Base-by-base conservation (phyloP, 2,888 invertebrate species). In the Thereva nobilitata region DNA sequence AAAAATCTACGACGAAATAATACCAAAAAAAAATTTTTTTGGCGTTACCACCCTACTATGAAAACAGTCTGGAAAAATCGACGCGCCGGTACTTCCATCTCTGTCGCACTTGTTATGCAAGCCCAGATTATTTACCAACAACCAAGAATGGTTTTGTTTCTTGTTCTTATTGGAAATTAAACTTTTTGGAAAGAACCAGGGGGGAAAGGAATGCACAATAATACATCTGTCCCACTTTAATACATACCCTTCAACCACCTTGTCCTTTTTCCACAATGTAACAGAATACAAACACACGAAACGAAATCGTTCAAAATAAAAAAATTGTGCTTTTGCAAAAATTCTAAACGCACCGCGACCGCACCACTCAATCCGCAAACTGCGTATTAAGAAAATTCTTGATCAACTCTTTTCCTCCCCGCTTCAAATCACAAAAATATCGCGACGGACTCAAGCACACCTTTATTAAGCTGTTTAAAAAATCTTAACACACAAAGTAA, bases 51-150 rank as follows among this genome's bases (percentile, higher is more conserved):
- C 23, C 23, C 23, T 23, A 23, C 23, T 23, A 23, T 23, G 23
- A 23, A 23, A 23, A 23, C 23, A 54, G 49, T 49, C 49, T 63
- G 63, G 63, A 63, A 63, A 63, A 63, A 50, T 63, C 50, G 52
- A 50, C 63, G 63, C 52, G 63, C 63, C 63, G 63, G 63, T 52
- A 50, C 42, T 38, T 23, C 52, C 6, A 5, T 63, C 59, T 34
- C 42, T 10, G 8, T 59, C 49, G 6, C 5, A 4, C 57, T n/a
- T 23, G 23, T 23, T 23, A 23, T 23, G 23, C 23, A 23, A 23
- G 23, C 23, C 23, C 23, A 23, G 23, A 23, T 23, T 23, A 23
- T 23, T 23, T 23, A 23, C 23, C 23, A 23, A 23, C 23, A 23
- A 23, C 23, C 23, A 23, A 23, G 23, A 23, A 23, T 23, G 23